Percentiles rank a stretch among this genome's conserved stretches.
phyloP scores from a whole-genome alignment of 2,797 vertebrate species.

The Leptodactylus fallax region DNA sequence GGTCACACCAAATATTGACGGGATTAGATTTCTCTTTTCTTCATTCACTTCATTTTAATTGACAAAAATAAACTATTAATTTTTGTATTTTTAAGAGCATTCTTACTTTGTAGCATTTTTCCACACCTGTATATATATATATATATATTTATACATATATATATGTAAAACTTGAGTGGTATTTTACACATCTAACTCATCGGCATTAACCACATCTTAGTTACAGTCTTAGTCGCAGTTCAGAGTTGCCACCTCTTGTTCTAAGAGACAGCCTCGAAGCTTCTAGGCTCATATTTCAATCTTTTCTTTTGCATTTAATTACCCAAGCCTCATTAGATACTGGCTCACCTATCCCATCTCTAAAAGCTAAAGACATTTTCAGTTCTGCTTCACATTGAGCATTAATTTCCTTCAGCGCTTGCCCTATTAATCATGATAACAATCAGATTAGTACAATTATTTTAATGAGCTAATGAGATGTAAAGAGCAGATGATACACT shows the following conservation, averaged over 20 bases:
- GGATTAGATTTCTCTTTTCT: too few relatives aligned
- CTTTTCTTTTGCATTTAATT: conserved; percentile 66
- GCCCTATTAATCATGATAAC: conserved; percentile 82
- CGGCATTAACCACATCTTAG: not conserved
- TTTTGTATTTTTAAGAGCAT: too few relatives aligned
- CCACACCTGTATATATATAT: not conserved
- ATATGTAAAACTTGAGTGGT: not conserved
- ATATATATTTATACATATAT: not conserved
- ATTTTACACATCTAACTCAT: not conserved
- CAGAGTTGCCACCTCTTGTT: conserved; percentile 18
- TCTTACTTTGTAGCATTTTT: too few relatives aligned
- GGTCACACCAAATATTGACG: too few relatives aligned
- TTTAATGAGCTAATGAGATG: conserved; percentile 79
- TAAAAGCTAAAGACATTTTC: conserved; percentile 62
- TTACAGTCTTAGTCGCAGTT: not conserved
- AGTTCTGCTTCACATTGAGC: conserved; percentile 72
- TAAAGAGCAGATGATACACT: conserved; percentile 72
- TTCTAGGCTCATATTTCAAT: conserved; percentile 7
- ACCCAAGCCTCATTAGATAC: conserved; percentile 72
- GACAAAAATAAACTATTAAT: too few relatives aligned
- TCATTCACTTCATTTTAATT: too few relatives aligned
- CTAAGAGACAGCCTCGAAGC: not conserved
- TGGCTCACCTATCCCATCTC: conserved; percentile 57
- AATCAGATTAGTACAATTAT: conserved; percentile 82
- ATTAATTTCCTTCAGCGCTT: conserved; percentile 78